These are phyloP conservation scores for Zaprionus africanus DNA, from an alignment of 1,140 invertebrate species.

Conservation along the genomic window DNA sequence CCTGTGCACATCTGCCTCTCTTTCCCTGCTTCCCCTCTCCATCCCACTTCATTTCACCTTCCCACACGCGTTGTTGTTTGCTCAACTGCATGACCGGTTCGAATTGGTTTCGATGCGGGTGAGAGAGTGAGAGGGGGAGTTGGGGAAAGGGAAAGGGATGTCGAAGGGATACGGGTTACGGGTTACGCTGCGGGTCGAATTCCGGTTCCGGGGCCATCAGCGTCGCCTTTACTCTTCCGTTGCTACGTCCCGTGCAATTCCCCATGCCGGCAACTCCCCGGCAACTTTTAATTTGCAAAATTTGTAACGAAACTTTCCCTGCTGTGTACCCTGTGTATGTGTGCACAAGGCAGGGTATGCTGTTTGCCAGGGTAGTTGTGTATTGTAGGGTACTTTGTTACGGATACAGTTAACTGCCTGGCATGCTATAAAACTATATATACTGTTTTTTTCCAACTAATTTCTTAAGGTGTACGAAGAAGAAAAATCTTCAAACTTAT, in stretches of 20 bases:
- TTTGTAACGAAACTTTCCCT: conserved; percentile 63
- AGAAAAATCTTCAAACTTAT: no score
- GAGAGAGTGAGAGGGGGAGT: no score
- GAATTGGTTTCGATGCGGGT: conserved; percentile 20
- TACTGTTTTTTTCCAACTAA: no score
- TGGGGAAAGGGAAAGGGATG: neutral
- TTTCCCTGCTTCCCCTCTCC: neutral
- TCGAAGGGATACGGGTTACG: neutral
- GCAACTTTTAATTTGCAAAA: conserved; percentile 74
- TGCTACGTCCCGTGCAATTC: conserved; percentile 23
- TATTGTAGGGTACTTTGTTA: neutral
- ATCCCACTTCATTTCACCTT: neutral
- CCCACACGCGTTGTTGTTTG: conserved; percentile 34
- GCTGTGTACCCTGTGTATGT: conserved; percentile 12
- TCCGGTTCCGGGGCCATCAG: conserved; percentile 10
- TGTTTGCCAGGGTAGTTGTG: neutral
- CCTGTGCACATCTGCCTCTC: neutral
- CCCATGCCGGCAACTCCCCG: conserved; percentile 17
- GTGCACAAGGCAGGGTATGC: neutral
- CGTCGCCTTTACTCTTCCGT: conserved; percentile 15
- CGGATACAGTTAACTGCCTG: no score
- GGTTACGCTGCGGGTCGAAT: conserved; percentile 7
- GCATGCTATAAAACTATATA: no score
- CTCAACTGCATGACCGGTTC: conserved; percentile 47
- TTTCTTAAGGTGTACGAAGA: no score